Conservation (phyloP, 2,797 vertebrate species). For the Takifugu rubripes region DNA sequence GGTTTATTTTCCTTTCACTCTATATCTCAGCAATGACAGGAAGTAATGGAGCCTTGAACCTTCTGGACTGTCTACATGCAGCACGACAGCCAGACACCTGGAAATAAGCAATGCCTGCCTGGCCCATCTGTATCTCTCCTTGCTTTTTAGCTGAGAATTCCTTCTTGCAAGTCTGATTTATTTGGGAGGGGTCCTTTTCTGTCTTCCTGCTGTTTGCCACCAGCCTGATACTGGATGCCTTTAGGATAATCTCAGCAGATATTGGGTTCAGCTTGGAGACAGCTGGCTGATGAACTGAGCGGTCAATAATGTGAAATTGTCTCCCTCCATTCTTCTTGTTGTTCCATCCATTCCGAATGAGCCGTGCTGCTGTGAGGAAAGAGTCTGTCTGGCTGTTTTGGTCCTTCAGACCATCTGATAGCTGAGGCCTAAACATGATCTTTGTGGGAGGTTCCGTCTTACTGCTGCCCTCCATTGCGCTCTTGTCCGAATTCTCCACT, state of each 20-base stretch:
- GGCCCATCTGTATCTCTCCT: background rate
- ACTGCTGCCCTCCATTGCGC: conserved; percentile 13
- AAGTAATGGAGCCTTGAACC: conserved; percentile 38
- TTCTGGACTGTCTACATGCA: conserved; percentile 11
- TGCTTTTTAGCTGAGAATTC: background rate
- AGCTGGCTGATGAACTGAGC: fast-evolving
- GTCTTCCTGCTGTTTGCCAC: background rate
- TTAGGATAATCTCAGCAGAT: background rate
- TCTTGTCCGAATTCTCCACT: background rate
- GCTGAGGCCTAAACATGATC: fast-evolving
- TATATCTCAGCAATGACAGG: conserved; percentile 55
- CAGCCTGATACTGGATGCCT: background rate
- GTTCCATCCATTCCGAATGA: conserved; percentile 38
- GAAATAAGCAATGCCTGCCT: background rate
- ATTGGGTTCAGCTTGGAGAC: background rate
- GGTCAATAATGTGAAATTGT: fast-evolving
- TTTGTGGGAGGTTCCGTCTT: fast-evolving
- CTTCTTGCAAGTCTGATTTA: fast-evolving
- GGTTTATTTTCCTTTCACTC: background rate
- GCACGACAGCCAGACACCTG: conserved; percentile 28
- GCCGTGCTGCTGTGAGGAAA: conserved; percentile 50
- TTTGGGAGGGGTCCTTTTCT: background rate
- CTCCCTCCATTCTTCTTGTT: background rate
- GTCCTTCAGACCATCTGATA: background rate
- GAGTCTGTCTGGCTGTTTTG: conserved; percentile 27